Percentiles rank a stretch among this genome's conserved stretches.
Evolutionary conservation across 2,888 invertebrate species (phyloP).

Genomic region (Macrophya alboannulata): DNA sequence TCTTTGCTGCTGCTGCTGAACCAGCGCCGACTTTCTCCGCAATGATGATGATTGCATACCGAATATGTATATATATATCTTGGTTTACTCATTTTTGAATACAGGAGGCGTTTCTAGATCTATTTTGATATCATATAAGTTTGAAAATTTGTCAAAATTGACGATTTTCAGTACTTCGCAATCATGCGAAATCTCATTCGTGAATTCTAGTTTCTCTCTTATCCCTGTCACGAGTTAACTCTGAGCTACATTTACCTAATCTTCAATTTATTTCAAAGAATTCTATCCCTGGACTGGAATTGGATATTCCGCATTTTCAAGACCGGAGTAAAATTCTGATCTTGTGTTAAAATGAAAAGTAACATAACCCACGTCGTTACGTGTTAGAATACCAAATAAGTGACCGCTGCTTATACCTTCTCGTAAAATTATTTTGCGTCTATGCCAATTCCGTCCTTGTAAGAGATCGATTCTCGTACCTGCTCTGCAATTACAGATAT

Average conservation of each 20-base stretch:
- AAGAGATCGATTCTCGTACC: neutral
- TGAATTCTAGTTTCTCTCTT: neutral
- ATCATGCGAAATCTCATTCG: too few species aligned
- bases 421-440: neutral
- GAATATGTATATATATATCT: neutral
- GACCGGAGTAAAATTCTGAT: neutral
- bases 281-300: neutral
- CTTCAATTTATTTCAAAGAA: neutral
- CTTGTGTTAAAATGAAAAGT: neutral
- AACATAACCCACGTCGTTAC: neutral
- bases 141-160: neutral
- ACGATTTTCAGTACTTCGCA: neutral
- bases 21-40: slow-evolving; percentile 5
- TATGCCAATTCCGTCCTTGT: neutral
- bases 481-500: neutral
- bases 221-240: neutral
- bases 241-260: neutral
- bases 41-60: neutral
- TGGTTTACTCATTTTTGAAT: neutral
- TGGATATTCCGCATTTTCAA: neutral
- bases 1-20: neutral
- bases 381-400: neutral
- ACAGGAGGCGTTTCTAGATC: too few species aligned
- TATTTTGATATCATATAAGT: neutral
- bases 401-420: slow-evolving; percentile 3